Evolutionary conservation across 2,113 vertebrate species (phyloP).

Genomic region (Gobiocypris rarus): DNA sequence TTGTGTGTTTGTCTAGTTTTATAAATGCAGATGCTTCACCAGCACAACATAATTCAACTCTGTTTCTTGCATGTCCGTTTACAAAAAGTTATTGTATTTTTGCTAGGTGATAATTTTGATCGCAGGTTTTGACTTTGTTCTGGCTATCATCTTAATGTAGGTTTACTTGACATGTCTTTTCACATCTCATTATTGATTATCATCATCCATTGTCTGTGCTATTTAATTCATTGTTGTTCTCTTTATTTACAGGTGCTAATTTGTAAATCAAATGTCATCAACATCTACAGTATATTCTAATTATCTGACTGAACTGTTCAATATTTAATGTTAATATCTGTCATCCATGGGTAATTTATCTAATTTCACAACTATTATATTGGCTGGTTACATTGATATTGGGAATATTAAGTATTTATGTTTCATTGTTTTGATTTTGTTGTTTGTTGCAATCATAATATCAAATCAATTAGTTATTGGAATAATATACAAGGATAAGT

Average conservation of each 20-base stretch:
- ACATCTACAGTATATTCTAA: background rate
- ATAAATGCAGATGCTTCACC: slow-evolving; percentile 14
- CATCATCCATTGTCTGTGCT: background rate
- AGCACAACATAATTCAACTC: background rate
- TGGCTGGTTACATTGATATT: slow-evolving; percentile 57
- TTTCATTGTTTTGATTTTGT: slow-evolving; percentile 51
- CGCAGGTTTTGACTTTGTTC: background rate
- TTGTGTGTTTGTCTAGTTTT: background rate
- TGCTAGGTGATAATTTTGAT: background rate
- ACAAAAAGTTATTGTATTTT: background rate
- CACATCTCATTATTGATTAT: background rate
- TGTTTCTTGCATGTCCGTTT: background rate
- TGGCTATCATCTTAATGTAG: background rate
- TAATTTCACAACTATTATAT: slow-evolving; percentile 53
- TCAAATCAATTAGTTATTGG: slow-evolving; percentile 58
- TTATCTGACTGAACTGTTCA: background rate
- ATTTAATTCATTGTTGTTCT: background rate
- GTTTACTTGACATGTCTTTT: background rate
- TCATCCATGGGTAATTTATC: slow-evolving; percentile 55
- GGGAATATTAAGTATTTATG: slow-evolving; percentile 57
- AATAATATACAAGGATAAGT: slow-evolving; percentile 61
- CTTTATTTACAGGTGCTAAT: background rate
- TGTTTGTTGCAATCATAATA: slow-evolving; percentile 51
- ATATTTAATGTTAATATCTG: background rate
- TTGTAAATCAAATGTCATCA: background rate